Conservation (phyloP, 2,888 invertebrate species). For the Anodontia alba region DNA sequence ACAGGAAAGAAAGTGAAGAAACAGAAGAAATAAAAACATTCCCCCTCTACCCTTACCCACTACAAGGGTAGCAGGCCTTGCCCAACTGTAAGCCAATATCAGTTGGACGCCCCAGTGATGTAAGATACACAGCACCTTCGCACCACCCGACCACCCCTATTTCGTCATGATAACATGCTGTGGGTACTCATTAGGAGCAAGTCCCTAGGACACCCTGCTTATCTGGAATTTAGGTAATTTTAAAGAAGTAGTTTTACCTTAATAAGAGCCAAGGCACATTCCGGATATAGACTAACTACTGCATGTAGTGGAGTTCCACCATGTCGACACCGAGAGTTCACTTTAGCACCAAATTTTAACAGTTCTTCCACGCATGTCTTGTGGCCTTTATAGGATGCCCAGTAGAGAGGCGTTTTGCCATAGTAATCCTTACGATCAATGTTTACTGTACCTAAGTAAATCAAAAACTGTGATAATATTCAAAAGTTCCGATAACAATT, state of each 20-base stretch:
- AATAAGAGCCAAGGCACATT: slow-evolving; percentile 75
- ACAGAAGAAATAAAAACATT: too few species aligned
- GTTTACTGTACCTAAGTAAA: slow-evolving; percentile 64
- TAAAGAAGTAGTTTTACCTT: slow-evolving; percentile 55
- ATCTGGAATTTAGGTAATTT: too few species aligned
- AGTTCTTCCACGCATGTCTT: slow-evolving; percentile 69
- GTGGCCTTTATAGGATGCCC: slow-evolving; percentile 76
- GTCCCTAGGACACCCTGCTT: too few species aligned
- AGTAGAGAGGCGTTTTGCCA: slow-evolving; percentile 75
- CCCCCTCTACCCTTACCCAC: too few species aligned
- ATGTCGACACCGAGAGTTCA: slow-evolving; percentile 72
- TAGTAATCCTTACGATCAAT: slow-evolving; percentile 74
- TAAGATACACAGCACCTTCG: too few species aligned
- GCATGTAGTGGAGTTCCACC: slow-evolving; percentile 75
- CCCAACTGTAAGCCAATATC: too few species aligned
- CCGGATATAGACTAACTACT: slow-evolving; percentile 73
- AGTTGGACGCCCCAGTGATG: too few species aligned
- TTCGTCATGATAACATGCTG: too few species aligned
- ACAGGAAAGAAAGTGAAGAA: too few species aligned
- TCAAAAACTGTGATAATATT: not conserved
- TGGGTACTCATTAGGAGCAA: too few species aligned
- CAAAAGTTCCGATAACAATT: not conserved
- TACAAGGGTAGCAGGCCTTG: too few species aligned
- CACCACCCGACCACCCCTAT: too few species aligned
- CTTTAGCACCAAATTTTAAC: slow-evolving; percentile 69